Percentiles rank a stretch among this genome's conserved stretches.
These are phyloP conservation scores for Colossoma macropomum DNA, from an alignment of 2,113 vertebrate species.

Conservation along the genomic window DNA sequence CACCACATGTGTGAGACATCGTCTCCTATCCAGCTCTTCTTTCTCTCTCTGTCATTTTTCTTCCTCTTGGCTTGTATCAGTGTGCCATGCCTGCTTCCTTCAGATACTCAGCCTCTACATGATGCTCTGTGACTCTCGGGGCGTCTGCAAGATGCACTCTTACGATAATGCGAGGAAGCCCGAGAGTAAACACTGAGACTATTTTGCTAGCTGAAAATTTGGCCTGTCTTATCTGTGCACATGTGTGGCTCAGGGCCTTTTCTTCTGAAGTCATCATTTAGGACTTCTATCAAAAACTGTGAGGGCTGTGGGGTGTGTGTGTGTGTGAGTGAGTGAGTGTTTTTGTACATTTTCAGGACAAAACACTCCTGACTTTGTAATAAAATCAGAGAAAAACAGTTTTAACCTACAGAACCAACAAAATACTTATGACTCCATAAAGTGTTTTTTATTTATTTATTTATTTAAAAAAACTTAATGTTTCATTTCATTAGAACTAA, in stretches of 20 bases:
- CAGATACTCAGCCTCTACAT: constrained; percentile 43
- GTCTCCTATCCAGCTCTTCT: background rate
- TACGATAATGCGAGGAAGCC: constrained; percentile 72
- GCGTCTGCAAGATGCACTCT: constrained; percentile 65
- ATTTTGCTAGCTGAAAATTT: constrained; percentile 54
- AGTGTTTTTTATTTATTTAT: too few species aligned
- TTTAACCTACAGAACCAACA: too few species aligned
- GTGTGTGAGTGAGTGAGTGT: background rate
- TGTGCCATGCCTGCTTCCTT: constrained; percentile 16
- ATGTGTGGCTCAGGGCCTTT: constrained; percentile 40
- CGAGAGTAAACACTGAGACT: constrained; percentile 72
- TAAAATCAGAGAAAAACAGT: too few species aligned
- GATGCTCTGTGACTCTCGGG: constrained; percentile 38
- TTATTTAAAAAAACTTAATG: too few species aligned
- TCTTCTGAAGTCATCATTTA: constrained; percentile 49
- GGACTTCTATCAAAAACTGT: constrained; percentile 3
- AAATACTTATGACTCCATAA: too few species aligned
- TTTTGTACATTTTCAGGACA: background rate
- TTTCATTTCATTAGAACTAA: too few species aligned
- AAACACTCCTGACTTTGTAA: too few species aligned
- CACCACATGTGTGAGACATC: background rate
- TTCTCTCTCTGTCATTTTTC: constrained; percentile 13
- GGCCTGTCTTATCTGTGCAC: constrained; percentile 58
- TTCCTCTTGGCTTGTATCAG: background rate
- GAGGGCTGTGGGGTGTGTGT: background rate